Evolutionary conservation across 2,888 invertebrate genomes (phyloP).

Genomic region (Aricia artaxerxes): DNA sequence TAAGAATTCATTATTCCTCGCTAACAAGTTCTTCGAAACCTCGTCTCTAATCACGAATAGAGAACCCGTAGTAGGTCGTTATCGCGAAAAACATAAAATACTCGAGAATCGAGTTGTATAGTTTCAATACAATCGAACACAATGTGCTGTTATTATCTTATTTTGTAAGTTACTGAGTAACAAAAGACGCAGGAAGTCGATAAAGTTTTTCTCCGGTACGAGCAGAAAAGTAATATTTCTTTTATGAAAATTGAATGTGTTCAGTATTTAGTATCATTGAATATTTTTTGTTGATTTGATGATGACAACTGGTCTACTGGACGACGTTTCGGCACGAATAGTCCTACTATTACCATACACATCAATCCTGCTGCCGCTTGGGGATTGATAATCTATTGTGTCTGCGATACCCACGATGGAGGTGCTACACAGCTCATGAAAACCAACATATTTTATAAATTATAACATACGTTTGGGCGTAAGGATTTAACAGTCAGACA

Average conservation of each 20-base stretch:
- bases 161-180: constrained; percentile 33
- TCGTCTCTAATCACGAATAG: constrained; percentile 29
- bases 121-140: constrained; percentile 34
- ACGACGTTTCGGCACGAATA: background rate
- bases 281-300: background rate
- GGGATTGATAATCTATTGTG: too few species aligned
- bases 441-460: too few species aligned
- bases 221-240: constrained; percentile 32
- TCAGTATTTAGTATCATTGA: constrained; percentile 6
- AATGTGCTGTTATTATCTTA: constrained; percentile 38
- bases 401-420: too few species aligned
- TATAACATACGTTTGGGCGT: too few species aligned
- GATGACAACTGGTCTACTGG: background rate
- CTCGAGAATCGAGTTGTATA: constrained; percentile 16
- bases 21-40: background rate
- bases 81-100: constrained; percentile 36
- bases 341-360: too few species aligned
- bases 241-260: constrained; percentile 26
- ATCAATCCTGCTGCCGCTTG: too few species aligned
- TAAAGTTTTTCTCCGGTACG: constrained; percentile 30
- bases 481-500: too few species aligned
- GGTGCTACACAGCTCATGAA: too few species aligned
- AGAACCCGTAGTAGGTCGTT: constrained; percentile 44
- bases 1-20: background rate
- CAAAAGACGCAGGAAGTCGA: constrained; percentile 32